phyloP scores from a whole-genome alignment of 37 sponge, comb jelly and placozoan genomes.

The Aphrocallistes beatrix region DNA sequence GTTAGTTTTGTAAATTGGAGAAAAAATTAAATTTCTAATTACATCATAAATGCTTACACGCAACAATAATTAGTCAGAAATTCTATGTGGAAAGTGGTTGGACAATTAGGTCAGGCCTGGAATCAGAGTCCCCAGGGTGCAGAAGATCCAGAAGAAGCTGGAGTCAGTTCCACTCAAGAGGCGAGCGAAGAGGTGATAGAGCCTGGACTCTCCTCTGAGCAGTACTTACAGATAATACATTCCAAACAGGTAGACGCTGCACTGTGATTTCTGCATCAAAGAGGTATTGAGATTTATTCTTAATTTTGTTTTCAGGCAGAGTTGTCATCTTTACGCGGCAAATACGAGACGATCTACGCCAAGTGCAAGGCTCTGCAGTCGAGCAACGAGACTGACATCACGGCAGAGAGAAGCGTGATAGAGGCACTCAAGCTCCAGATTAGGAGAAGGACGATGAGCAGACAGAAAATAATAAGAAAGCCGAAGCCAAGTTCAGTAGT shows the following conservation, averaged over 20 bases:
- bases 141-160: neutral
- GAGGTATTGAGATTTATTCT: neutral
- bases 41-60: no score
- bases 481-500: neutral
- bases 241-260: neutral
- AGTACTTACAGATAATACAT: neutral
- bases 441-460: neutral
- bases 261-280: no score
- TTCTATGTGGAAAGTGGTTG: slow-evolving; percentile 10
- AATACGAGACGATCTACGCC: neutral
- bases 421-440: neutral
- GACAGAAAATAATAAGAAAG: neutral
- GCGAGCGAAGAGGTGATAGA: neutral
- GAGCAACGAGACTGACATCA: neutral
- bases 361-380: neutral
- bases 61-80: no score
- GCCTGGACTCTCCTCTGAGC: neutral
- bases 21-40: no score
- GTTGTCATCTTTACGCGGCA: neutral
- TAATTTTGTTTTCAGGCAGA: neutral
- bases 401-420: neutral
- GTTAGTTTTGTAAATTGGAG: no score
- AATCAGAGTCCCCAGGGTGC: neutral
- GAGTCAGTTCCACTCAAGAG: neutral
- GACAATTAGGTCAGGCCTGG: neutral